Percentiles rank a stretch among this genome's conserved stretches.
Evolutionary conservation across 2,113 vertebrate species (phyloP).

Genomic region (Toxostoma redivivum): DNA sequence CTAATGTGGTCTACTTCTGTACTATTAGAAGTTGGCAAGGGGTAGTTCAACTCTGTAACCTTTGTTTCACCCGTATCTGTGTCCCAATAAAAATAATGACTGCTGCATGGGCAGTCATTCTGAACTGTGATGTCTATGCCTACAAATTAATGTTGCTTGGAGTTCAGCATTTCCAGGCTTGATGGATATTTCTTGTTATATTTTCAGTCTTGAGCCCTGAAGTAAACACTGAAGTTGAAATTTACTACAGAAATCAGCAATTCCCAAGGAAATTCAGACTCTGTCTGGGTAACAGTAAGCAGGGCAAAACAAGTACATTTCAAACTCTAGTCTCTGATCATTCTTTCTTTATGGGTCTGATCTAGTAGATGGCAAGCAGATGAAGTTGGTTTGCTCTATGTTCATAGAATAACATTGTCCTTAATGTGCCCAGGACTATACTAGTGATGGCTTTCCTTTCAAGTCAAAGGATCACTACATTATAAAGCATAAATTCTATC

Average conservation of each 20-base stretch:
- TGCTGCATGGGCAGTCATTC: not conserved
- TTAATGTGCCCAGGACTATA: not conserved
- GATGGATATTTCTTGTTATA: not conserved
- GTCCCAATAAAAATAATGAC: not conserved
- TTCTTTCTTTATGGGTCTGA: not conserved
- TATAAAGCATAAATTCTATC: not conserved
- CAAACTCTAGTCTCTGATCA: not conserved
- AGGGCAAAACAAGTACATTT: not conserved
- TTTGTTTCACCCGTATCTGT: not conserved
- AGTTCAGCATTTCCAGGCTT: not conserved
- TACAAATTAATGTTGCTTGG: not conserved
- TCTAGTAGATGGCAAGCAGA: not conserved
- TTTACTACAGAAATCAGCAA: not conserved
- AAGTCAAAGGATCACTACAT: not conserved
- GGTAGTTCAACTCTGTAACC: not conserved
- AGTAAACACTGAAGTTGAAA: not conserved
- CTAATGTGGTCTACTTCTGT: not conserved
- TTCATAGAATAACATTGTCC: not conserved
- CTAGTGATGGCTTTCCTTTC: not conserved
- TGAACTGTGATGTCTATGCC: not conserved
- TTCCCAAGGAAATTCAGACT: not conserved
- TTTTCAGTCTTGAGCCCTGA: not conserved
- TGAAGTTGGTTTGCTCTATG: not conserved
- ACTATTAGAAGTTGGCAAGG: not conserved
- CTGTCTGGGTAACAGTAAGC: not conserved